phyloP scores from a whole-genome alignment of 2,888 invertebrate species.

The Drosophila borborema region DNA sequence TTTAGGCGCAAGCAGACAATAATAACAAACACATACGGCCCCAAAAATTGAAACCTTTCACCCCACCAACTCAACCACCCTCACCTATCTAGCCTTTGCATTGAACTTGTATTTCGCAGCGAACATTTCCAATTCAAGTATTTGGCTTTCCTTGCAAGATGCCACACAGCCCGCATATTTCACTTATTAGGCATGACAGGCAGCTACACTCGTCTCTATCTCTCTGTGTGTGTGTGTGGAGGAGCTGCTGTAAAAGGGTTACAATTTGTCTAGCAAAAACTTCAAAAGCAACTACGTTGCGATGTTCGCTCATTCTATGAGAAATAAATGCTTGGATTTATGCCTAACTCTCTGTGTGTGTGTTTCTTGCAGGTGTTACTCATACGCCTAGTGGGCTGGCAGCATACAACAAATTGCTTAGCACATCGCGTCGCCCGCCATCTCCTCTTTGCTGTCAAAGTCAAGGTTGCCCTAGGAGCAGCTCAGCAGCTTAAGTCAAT shows the following conservation, averaged over 20 bases:
- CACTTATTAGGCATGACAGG: conserved; percentile 53
- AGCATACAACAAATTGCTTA: conserved; percentile 73
- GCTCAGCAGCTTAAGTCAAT: conserved; percentile 50
- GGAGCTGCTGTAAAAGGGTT: conserved; percentile 62
- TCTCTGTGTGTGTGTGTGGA: conserved; percentile 29
- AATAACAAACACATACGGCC: conserved; percentile 27
- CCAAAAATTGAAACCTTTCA: conserved; percentile 3
- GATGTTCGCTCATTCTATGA: conserved; percentile 37
- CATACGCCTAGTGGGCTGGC: conserved; percentile 63
- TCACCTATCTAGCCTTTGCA: not conserved
- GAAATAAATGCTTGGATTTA: conserved; percentile 81
- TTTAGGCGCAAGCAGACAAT: conserved; percentile 74
- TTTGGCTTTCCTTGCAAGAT: conserved; percentile 71
- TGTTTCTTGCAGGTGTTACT: conserved; percentile 66
- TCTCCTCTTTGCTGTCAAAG: conserved; percentile 44
- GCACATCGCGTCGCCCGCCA: conserved; percentile 34
- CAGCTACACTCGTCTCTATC: conserved; percentile 1
- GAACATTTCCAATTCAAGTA: conserved; percentile 34
- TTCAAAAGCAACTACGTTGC: conserved; percentile 70
- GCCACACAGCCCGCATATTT: conserved; percentile 74
- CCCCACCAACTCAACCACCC: not conserved
- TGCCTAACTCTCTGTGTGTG: conserved; percentile 38
- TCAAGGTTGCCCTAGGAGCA: conserved; percentile 65
- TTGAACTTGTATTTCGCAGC: conserved; percentile 11
- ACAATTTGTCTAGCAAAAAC: conserved; percentile 60